Conservation (phyloP, 2,797 vertebrate genomes). For the Synanceia verrucosa region DNA sequence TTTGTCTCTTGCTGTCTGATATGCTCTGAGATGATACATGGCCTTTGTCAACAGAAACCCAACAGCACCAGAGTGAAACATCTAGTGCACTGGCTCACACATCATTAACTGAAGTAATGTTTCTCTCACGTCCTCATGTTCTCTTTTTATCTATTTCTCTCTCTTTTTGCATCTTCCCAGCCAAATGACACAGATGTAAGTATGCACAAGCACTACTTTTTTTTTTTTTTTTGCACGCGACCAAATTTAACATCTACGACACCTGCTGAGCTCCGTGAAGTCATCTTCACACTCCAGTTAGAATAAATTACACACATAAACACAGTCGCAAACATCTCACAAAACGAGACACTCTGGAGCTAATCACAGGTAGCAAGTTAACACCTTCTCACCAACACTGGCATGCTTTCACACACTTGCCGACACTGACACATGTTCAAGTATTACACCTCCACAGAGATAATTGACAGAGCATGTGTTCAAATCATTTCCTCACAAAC, state of each 20-base stretch:
- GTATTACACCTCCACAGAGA: slow-evolving; percentile 20
- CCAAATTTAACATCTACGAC: slow-evolving; percentile 49
- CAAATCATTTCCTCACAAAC: slow-evolving; percentile 1
- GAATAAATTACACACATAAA: slow-evolving; percentile 16
- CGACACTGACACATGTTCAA: slow-evolving; percentile 15
- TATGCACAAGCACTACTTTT: slow-evolving; percentile 51
- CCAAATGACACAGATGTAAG: slow-evolving; percentile 79
- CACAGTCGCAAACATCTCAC: slow-evolving; percentile 18
- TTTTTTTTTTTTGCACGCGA: slow-evolving; percentile 38
- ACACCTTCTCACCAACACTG: slow-evolving; percentile 32
- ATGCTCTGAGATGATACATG: slow-evolving; percentile 1
- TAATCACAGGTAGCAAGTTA: slow-evolving; percentile 50
- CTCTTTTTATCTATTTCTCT: slow-evolving; percentile 14
- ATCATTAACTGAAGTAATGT: slow-evolving; percentile 46
- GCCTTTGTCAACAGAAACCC: neutral
- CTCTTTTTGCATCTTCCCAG: slow-evolving; percentile 41
- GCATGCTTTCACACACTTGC: neutral
- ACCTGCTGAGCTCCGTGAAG: slow-evolving; percentile 48
- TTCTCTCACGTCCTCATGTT: slow-evolving; percentile 24
- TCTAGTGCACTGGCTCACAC: slow-evolving; percentile 5
- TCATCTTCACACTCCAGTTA: slow-evolving; percentile 51
- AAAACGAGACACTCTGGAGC: slow-evolving; percentile 7
- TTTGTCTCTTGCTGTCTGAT: neutral
- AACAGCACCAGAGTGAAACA: slow-evolving; percentile 12
- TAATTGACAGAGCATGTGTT: slow-evolving; percentile 17